Conservation (phyloP, 1,140 invertebrate species). For the Panagrolaimus sp. region DNA sequence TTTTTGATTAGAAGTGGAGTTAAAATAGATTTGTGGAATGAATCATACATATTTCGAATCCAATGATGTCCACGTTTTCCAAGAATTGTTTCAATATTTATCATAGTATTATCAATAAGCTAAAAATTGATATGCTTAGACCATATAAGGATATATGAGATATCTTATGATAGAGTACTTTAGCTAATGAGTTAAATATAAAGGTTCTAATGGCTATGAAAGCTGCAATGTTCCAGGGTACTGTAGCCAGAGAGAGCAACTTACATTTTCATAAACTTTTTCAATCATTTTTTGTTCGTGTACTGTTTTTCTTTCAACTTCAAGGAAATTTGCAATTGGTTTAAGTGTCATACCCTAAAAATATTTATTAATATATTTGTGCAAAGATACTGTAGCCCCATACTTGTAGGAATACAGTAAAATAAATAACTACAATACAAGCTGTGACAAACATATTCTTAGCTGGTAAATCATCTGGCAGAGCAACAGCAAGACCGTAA, state of each 20-base stretch:
- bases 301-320: constrained; percentile 59
- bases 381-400: too few relatives aligned
- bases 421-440: constrained; percentile 63
- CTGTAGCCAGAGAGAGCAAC: too few relatives aligned
- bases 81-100: constrained; percentile 51
- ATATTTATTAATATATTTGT: too few relatives aligned
- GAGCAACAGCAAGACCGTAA: constrained; percentile 61
- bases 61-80: constrained; percentile 53
- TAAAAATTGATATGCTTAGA: too few relatives aligned
- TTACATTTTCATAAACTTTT: constrained; percentile 42
- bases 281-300: constrained; percentile 51
- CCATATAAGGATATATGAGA: too few relatives aligned
- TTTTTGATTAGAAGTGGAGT: constrained; percentile 46
- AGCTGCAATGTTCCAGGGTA: neutral
- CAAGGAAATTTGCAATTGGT: constrained; percentile 62
- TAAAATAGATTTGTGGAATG: constrained; percentile 5
- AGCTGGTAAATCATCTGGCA: constrained; percentile 59
- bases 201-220: neutral
- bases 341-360: constrained; percentile 61
- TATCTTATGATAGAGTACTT: too few relatives aligned
- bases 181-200: neutral
- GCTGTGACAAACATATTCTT: constrained; percentile 62
- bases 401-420: constrained; percentile 63
- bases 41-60: constrained; percentile 42
- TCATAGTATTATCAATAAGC: constrained; percentile 51